phyloP scores from a whole-genome alignment of 1,140 invertebrate species.

The Psilanteris sp. region DNA sequence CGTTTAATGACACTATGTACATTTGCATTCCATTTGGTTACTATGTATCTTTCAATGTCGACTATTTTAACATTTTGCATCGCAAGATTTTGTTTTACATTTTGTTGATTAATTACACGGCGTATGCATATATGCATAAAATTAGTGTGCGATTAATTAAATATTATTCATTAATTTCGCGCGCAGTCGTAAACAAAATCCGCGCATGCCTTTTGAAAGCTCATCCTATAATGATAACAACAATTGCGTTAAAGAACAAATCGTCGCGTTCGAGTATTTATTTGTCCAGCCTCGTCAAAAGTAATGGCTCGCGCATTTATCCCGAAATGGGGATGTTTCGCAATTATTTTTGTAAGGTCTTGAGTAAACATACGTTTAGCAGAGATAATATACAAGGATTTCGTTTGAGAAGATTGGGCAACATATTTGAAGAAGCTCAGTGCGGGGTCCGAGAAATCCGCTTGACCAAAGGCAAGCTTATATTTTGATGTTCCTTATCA shows the following conservation, averaged over 20 bases:
- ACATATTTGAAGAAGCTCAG: constrained; percentile 75
- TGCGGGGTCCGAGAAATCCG: constrained; percentile 76
- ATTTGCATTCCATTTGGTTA: constrained; percentile 55
- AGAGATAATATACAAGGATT: constrained; percentile 62
- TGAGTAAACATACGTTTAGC: constrained; percentile 25
- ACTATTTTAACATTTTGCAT: constrained; percentile 3
- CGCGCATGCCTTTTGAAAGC: too few relatives aligned
- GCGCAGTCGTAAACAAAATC: too few relatives aligned
- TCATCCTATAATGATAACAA: too few relatives aligned
- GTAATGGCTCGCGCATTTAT: too few relatives aligned
- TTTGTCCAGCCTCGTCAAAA: too few relatives aligned
- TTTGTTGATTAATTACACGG: constrained; percentile 2
- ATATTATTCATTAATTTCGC: too few relatives aligned
- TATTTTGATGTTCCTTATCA: constrained; percentile 68
- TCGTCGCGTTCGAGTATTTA: too few relatives aligned
- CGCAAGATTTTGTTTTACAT: constrained; percentile 5
- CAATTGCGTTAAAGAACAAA: too few relatives aligned
- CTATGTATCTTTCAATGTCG: constrained; percentile 16
- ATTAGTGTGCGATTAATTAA: too few relatives aligned
- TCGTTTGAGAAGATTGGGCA: constrained; percentile 71
- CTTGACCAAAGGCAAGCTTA: constrained; percentile 74
- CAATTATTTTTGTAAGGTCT: too few relatives aligned
- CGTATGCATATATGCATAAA: too few relatives aligned
- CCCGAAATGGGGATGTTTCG: too few relatives aligned
- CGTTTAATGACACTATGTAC: constrained; percentile 39